A percentile compares a stretch with the other conserved stretches of the same genome.
Conservation (phyloP, 2,797 vertebrate genomes). For the Rhynchonycteris naso region DNA sequence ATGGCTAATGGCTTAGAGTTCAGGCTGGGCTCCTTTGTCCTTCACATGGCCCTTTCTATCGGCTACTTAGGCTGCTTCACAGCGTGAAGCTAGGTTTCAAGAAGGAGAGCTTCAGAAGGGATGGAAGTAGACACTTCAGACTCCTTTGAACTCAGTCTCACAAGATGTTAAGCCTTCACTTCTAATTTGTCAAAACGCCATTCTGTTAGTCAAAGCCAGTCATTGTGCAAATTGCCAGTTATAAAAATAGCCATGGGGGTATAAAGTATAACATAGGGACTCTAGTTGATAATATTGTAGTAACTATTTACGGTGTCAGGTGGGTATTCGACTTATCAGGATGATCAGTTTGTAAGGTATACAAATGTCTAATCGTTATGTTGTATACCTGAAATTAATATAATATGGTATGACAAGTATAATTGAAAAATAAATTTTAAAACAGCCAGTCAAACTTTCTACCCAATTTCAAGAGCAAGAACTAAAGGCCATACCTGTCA, state of each 20-base stretch:
- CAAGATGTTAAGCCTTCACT: background rate
- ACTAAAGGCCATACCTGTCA: background rate
- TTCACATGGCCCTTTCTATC: rapidly evolving
- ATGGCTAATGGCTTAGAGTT: rapidly evolving
- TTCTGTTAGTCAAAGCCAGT: background rate
- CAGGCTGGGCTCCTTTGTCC: background rate
- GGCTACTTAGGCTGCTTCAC: background rate
- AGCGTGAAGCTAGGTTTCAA: background rate
- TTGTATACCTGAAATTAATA: background rate
- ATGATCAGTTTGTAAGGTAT: background rate
- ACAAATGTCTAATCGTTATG: background rate
- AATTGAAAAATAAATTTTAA: background rate
- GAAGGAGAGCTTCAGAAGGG: background rate
- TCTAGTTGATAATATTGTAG: background rate
- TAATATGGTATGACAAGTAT: background rate
- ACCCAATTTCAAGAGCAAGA: background rate
- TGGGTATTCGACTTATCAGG: background rate
- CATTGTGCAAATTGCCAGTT: background rate
- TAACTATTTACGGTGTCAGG: background rate
- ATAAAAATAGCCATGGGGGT: background rate
- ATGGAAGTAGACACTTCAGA: background rate
- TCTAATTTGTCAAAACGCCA: background rate
- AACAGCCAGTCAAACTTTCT: background rate
- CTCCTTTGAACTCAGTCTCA: background rate
- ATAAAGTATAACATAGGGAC: background rate